A percentile compares a stretch with the other conserved stretches of the same genome.
These are phyloP conservation scores for Bombylius discolor DNA, from an alignment of 2,888 invertebrate species.

Conservation along the genomic window DNA sequence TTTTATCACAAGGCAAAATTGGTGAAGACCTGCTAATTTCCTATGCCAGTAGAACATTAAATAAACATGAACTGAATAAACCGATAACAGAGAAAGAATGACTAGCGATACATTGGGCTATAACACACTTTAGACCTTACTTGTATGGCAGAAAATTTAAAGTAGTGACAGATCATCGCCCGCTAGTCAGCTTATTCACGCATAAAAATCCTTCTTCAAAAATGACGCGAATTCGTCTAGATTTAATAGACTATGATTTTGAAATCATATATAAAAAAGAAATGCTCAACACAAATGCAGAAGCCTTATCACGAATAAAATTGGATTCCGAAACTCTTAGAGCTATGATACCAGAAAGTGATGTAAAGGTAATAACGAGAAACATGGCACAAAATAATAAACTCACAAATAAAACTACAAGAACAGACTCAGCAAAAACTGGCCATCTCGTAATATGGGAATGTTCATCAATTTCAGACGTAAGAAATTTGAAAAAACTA, in stretches of 20 bases:
- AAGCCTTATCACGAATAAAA: neutral
- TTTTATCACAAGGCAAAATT: conserved; percentile 17
- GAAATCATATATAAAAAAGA: neutral
- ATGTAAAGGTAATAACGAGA: too few relatives aligned
- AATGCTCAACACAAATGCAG: neutral
- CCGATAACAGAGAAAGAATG: conserved; percentile 19
- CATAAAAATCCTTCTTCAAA: neutral
- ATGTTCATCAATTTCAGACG: neutral
- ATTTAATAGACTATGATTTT: neutral
- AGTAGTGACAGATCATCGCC: neutral
- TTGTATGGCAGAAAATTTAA: conserved; percentile 16
- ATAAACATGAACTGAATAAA: conserved; percentile 17
- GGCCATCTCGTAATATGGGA: neutral
- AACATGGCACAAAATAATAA: neutral
- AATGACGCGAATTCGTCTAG: neutral
- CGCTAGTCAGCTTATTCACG: neutral
- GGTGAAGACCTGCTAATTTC: conserved; percentile 17
- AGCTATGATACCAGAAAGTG: neutral
- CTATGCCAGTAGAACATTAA: conserved; percentile 19
- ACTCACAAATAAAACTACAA: neutral
- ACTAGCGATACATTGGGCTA: conserved; percentile 10
- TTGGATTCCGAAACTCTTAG: neutral
- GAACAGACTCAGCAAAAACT: neutral
- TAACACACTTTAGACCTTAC: conserved; percentile 20
- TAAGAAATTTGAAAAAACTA: neutral